A percentile compares a stretch with the other conserved stretches of the same genome.
phyloP scores from a whole-genome alignment of 2,888 invertebrate species.

The Fabriciana adippe region DNA sequence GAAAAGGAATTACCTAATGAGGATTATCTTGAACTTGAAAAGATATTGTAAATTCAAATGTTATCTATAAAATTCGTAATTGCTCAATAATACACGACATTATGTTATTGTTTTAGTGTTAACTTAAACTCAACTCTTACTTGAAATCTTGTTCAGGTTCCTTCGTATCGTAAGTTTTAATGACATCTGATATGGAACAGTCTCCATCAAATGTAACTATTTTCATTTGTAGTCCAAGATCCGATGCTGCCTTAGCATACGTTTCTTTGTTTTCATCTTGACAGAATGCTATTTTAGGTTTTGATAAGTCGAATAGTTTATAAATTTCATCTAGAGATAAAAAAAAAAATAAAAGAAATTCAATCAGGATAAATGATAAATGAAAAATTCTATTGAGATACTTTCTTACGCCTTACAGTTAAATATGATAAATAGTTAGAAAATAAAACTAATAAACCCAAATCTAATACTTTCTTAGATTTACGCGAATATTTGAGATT shows the following conservation, averaged over 20 bases:
- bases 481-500: too few relatives aligned
- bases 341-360: background rate
- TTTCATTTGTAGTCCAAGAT: conserved; percentile 52
- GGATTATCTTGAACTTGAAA: too few relatives aligned
- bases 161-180: conserved; percentile 47
- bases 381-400: too few relatives aligned
- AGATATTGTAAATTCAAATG: too few relatives aligned
- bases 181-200: conserved; percentile 52
- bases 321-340: conserved; percentile 58
- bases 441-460: too few relatives aligned
- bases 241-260: conserved; percentile 47
- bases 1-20: too few relatives aligned
- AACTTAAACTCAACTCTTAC: conserved; percentile 48
- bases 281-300: conserved; percentile 64
- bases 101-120: background rate
- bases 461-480: too few relatives aligned
- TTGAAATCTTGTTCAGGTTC: conserved; percentile 50
- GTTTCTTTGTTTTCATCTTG: conserved; percentile 48
- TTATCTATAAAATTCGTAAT: too few relatives aligned
- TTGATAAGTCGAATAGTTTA: conserved; percentile 52
- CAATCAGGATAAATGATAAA: too few relatives aligned
- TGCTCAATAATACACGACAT: too few relatives aligned
- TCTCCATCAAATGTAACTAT: conserved; percentile 59
- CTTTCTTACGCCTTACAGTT: too few relatives aligned
- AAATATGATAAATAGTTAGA: too few relatives aligned